These are phyloP conservation scores for Tricholauxania praeusta DNA, from an alignment of 2,888 invertebrate genomes.

Conservation along the genomic window DNA sequence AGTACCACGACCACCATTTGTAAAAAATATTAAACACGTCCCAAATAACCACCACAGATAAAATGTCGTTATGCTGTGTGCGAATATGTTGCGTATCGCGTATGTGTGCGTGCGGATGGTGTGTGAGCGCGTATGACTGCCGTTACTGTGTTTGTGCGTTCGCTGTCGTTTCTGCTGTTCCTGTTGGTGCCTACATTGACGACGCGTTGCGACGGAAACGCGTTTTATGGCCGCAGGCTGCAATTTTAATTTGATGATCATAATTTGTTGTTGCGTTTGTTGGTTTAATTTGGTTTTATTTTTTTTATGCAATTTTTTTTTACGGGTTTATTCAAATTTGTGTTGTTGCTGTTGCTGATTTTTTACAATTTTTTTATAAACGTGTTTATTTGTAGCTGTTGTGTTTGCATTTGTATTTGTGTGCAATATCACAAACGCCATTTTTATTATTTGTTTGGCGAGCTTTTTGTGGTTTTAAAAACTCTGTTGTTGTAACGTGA, in stretches of 20 bases:
- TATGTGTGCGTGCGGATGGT: slow-evolving; percentile 33
- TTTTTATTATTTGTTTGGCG: slow-evolving; percentile 23
- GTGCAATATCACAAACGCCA: slow-evolving; percentile 21
- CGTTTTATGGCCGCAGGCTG: slow-evolving; percentile 54
- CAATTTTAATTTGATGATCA: slow-evolving; percentile 54
- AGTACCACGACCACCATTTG: slow-evolving; percentile 53
- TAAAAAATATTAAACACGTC: slow-evolving; percentile 57
- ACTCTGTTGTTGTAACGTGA: background rate
- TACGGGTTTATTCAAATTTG: slow-evolving; percentile 9
- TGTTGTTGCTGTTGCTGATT: slow-evolving; percentile 11
- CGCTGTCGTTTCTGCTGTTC: slow-evolving; percentile 20
- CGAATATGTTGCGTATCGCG: slow-evolving; percentile 46
- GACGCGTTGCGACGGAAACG: slow-evolving; percentile 43
- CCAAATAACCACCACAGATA: slow-evolving; percentile 62
- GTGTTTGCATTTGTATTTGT: slow-evolving; percentile 13
- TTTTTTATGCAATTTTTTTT: slow-evolving; percentile 41
- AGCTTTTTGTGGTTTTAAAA: slow-evolving; percentile 1
- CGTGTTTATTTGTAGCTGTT: slow-evolving; percentile 27
- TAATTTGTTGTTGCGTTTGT: slow-evolving; percentile 36
- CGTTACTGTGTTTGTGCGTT: slow-evolving; percentile 35
- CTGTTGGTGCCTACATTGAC: slow-evolving; percentile 34
- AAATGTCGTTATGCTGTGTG: slow-evolving; percentile 53
- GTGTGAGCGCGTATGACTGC: slow-evolving; percentile 38
- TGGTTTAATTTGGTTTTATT: slow-evolving; percentile 39
- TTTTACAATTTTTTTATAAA: slow-evolving; percentile 3